Base-by-base conservation (phyloP, 2,888 invertebrate species). In the Limenitis camilla region DNA sequence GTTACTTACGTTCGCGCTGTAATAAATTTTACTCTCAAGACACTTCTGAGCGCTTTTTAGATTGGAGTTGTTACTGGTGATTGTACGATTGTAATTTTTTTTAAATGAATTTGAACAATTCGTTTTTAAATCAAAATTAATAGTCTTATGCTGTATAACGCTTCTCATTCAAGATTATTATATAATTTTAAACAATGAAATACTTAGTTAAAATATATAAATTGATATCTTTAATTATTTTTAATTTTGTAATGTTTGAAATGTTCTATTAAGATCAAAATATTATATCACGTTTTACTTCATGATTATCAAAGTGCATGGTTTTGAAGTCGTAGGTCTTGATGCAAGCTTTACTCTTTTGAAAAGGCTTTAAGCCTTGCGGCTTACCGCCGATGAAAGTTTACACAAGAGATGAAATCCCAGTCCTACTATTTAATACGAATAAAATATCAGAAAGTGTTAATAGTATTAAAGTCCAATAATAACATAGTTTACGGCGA, bases 341-440 rank as follows among this genome's bases (percentile, higher is more conserved):
- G 41, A 47, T 52, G 60, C 53, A 53, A 53, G 53, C 55, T 57
- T 63, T 67, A 63, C 35, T 46, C 35, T 45, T 40, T 30, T 45
- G 40, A 49, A 56, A 62, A 66, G 43, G 30, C 67, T 69, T 71
- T 73, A 72, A 45, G 71, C 66, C 62, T 67, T 57, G 36, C 61
- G 64, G 71, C 74, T 78, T 72, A 75, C 68, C 67, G 60, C 63
- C 67, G 69, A 80, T 78, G 74, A 76, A 76, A 80, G 81, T 81
- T 81, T 82, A 76, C 78, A 76, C 76, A 72, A 73, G 73, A 75
- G 80, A 81, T 82, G 72, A 74, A 72, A 66, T 42, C 44, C 45
- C 32, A 19, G 19, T 19, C 19, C 3, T 19, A 19, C 19, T 19
- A 19, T 19, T 19, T 19, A 19, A 19, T 19, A 19, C 3, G 19